phyloP scores from a whole-genome alignment of 2,797 vertebrate genomes.

The Hippocampus kuda region DNA sequence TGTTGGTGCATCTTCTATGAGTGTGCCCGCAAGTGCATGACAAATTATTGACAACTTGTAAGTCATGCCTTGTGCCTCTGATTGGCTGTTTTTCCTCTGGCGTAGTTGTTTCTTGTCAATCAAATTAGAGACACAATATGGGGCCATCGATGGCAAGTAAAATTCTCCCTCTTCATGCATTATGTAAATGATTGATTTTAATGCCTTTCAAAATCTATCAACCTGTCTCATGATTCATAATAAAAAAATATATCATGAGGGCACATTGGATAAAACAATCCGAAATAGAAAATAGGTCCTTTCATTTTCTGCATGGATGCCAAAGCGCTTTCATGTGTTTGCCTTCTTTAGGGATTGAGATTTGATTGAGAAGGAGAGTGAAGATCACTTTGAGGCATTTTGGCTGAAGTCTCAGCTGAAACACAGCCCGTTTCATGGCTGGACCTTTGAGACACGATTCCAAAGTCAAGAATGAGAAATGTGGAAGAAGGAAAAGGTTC shows the following conservation, averaged over 20 bases:
- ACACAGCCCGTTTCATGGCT: constrained; percentile 24
- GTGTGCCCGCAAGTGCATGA: background rate
- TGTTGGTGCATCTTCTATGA: background rate
- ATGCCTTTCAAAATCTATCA: background rate
- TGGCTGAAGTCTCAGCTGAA: constrained; percentile 22
- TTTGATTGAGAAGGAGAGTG: constrained; percentile 11
- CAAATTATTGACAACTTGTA: background rate
- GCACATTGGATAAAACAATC: background rate
- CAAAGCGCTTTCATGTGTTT: constrained; percentile 20
- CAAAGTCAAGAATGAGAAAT: constrained; percentile 6
- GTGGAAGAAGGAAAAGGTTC: background rate
- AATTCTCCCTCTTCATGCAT: background rate
- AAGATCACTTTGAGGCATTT: constrained; percentile 32
- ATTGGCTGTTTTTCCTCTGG: background rate
- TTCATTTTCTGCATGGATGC: constrained; percentile 17
- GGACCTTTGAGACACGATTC: constrained; percentile 15
- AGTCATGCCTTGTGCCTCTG: too few species aligned
- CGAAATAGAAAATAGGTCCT: constrained; percentile 11
- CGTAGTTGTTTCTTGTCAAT: background rate
- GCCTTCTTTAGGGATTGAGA: constrained; percentile 31
- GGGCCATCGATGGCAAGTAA: background rate
- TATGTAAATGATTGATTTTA: background rate
- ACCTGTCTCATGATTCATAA: background rate
- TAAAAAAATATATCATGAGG: background rate
- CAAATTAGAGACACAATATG: too few species aligned